phyloP scores from a whole-genome alignment of 1,140 invertebrate species.

The Eumaeus atala region DNA sequence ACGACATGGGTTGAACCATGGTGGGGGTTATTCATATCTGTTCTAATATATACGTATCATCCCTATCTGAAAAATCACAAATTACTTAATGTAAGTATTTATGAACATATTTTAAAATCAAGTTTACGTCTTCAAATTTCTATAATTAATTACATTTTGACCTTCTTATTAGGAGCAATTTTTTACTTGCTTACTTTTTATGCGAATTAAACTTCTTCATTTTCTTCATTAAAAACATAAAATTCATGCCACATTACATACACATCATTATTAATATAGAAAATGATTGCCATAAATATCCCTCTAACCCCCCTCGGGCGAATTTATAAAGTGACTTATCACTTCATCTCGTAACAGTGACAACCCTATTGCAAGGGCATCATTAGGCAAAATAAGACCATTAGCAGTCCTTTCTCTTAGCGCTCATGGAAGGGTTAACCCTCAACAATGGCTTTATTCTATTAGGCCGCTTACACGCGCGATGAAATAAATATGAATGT shows the following conservation, averaged over 20 bases:
- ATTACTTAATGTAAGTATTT: no score
- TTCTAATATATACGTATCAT: no score
- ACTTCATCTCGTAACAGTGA: constrained; percentile 65
- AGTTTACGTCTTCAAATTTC: no score
- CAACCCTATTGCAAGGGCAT: constrained; percentile 55
- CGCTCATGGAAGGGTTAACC: constrained; percentile 64
- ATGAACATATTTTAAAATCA: no score
- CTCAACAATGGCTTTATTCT: constrained; percentile 68
- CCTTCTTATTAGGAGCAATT: no score
- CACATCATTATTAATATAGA: constrained; percentile 1
- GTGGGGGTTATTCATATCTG: no score
- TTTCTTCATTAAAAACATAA: background rate
- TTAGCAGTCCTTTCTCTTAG: constrained; percentile 72
- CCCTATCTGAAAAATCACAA: no score
- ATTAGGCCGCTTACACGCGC: constrained; percentile 68
- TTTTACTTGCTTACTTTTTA: no score
- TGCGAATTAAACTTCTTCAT: no score
- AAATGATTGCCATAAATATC: constrained; percentile 11
- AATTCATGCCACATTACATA: constrained; percentile 6
- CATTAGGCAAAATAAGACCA: constrained; percentile 72
- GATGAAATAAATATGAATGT: constrained; percentile 74
- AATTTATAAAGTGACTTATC: constrained; percentile 68
- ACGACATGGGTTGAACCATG: no score
- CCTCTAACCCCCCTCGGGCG: constrained; percentile 32
- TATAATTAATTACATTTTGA: no score